These are phyloP conservation scores for Poecilia latipinna DNA, from an alignment of 2,113 vertebrate genomes.

Conservation along the genomic window DNA sequence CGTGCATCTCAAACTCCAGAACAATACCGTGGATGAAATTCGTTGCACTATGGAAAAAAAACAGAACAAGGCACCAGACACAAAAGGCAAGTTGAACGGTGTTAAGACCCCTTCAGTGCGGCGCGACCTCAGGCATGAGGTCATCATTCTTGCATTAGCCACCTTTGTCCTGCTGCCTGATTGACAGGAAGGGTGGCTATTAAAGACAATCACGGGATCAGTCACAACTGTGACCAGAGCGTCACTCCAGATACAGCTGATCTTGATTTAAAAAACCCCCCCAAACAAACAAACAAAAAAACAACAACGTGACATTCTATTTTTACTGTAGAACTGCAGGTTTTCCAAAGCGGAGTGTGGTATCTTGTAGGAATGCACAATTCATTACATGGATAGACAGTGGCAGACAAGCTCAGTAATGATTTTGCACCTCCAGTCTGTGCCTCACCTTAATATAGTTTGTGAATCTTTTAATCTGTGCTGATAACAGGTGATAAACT, in stretches of 20 bases:
- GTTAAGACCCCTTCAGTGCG: slow-evolving; percentile 75
- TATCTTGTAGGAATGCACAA: not conserved
- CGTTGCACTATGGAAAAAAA: slow-evolving; percentile 51
- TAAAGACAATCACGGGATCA: slow-evolving; percentile 60
- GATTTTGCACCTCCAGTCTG: slow-evolving; percentile 23
- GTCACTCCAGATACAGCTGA: slow-evolving; percentile 43
- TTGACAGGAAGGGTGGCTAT: slow-evolving; percentile 65
- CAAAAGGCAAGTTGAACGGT: slow-evolving; percentile 72
- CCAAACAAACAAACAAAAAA: not conserved
- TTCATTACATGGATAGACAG: not conserved
- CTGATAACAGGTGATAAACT: slow-evolving; percentile 71
- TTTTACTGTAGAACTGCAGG: not conserved
- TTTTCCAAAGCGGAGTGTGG: not conserved
- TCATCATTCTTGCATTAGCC: slow-evolving; percentile 74
- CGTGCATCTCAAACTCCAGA: slow-evolving; percentile 31
- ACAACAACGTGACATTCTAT: not conserved
- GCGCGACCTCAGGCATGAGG: slow-evolving; percentile 72
- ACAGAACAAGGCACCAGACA: slow-evolving; percentile 48
- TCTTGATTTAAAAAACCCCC: not conserved
- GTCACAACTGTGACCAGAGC: slow-evolving; percentile 41
- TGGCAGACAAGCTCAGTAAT: slow-evolving; percentile 17
- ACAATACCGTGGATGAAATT: slow-evolving; percentile 53
- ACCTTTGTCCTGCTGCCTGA: slow-evolving; percentile 71
- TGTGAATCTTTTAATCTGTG: slow-evolving; percentile 72
- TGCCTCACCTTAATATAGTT: slow-evolving; percentile 52